Evolutionary conservation across 2,113 vertebrate species (phyloP).

Genomic region (Isichthys henryi): DNA sequence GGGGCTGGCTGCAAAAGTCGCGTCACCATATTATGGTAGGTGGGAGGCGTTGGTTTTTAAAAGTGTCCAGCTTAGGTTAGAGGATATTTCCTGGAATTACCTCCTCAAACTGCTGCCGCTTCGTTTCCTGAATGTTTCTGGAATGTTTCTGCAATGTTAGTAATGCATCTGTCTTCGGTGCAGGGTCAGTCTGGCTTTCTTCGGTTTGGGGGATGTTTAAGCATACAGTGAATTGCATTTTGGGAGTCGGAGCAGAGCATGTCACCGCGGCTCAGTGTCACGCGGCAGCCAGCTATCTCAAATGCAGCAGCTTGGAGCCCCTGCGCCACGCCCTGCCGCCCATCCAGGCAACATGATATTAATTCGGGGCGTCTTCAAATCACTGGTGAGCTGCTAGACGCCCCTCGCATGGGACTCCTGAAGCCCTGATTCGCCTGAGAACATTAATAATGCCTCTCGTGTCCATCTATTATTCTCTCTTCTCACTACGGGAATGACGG

Average conservation of each 20-base stretch:
- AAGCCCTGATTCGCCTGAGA: background rate
- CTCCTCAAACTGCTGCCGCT: background rate
- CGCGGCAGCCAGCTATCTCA: background rate
- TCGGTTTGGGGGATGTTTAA: background rate
- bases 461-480: background rate
- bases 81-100: background rate
- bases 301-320: background rate
- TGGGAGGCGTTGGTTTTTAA: background rate
- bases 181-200: background rate
- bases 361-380: background rate
- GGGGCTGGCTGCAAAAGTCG: background rate
- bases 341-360: background rate
- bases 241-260: background rate
- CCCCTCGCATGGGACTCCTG: background rate
- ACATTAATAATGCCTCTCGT: background rate
- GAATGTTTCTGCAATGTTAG: background rate
- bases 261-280: background rate
- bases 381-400: background rate
- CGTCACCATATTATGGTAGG: background rate
- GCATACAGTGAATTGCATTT: background rate
- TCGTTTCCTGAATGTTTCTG: background rate
- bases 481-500: background rate
- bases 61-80: background rate
- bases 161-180: background rate
- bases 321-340: background rate